A percentile compares a stretch with the other conserved stretches of the same genome.
These are phyloP conservation scores for Urocitellus parryii DNA, from an alignment of 2,113 vertebrate species.

Conservation along the genomic window DNA sequence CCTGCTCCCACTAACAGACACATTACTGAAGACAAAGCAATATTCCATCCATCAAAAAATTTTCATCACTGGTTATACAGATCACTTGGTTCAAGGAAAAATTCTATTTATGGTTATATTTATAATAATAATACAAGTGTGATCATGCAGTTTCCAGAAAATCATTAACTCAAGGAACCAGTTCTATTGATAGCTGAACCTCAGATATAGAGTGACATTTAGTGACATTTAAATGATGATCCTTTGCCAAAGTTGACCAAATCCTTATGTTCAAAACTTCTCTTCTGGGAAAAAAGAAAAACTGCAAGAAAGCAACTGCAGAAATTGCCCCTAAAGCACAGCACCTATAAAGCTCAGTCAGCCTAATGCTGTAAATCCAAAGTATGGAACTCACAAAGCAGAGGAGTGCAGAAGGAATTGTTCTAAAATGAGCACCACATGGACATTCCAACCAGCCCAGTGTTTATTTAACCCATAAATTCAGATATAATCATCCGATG, in stretches of 20 bases:
- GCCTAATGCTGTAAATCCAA: not conserved
- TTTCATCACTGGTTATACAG: not conserved
- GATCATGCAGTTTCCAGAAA: not conserved
- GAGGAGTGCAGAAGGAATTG: not conserved
- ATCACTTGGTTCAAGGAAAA: not conserved
- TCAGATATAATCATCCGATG: not conserved
- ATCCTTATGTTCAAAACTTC: not conserved
- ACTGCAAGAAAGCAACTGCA: not conserved
- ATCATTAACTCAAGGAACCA: not conserved
- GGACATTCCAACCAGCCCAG: not conserved
- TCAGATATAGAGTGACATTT: not conserved
- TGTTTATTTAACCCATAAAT: not conserved
- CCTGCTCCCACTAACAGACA: not conserved
- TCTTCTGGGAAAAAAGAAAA: not conserved
- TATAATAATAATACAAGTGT: not conserved
- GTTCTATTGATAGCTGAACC: not conserved
- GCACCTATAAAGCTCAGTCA: not conserved
- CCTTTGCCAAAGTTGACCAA: not conserved
- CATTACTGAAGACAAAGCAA: not conserved
- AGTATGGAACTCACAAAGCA: not conserved
- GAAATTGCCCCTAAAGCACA: not conserved
- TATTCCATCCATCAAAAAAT: not conserved
- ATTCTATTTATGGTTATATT: not conserved
- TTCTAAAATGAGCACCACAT: not conserved
- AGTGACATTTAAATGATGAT: constrained; percentile 17